Evolutionary conservation across 1,140 invertebrate species (phyloP).

Genomic region (Cherax quadricarinatus): DNA sequence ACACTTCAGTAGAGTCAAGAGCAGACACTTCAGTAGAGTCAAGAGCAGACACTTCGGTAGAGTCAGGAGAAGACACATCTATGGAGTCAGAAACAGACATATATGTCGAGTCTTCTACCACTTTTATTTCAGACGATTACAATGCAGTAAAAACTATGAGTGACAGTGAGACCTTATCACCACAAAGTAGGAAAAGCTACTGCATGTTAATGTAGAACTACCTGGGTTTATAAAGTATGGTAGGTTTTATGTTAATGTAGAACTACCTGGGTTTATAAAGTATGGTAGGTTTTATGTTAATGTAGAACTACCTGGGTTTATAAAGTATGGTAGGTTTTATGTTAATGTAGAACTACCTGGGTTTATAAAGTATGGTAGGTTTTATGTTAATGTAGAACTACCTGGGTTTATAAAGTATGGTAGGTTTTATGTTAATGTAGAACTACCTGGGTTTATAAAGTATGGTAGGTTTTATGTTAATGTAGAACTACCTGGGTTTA

Average conservation of each 20-base stretch:
- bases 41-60: too few species aligned
- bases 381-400: constrained; percentile 2
- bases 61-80: too few species aligned
- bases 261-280: background rate
- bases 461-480: background rate
- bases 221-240: background rate
- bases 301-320: background rate
- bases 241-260: background rate
- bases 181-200: background rate
- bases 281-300: background rate
- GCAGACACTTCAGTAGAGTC: too few species aligned
- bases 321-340: background rate
- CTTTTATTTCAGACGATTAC: background rate
- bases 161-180: background rate
- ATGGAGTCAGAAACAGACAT: too few species aligned
- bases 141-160: background rate
- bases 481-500: background rate
- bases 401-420: background rate
- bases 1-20: too few species aligned
- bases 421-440: constrained; percentile 1
- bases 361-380: background rate
- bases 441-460: background rate
- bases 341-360: background rate
- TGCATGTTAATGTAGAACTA: constrained; percentile 7
- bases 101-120: background rate